Conservation (phyloP, 1,140 invertebrate genomes). For the Dendrolimus kikuchii region DNA sequence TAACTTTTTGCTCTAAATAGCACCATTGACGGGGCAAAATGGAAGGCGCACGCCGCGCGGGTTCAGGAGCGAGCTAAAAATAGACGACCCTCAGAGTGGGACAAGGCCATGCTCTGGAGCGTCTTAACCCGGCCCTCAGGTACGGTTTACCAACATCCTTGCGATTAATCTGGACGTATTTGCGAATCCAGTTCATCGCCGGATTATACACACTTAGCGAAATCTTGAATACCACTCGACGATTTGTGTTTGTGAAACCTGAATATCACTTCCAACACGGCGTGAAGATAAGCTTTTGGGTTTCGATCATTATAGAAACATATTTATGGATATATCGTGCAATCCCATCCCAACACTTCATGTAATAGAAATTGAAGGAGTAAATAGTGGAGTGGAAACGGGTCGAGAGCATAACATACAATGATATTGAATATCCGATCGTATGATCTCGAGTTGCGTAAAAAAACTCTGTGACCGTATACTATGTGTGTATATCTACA, state of each 20-base stretch:
- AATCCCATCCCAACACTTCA: too few relatives aligned
- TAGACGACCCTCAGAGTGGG: slow-evolving; percentile 49
- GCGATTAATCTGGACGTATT: slow-evolving; percentile 43
- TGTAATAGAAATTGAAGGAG: too few relatives aligned
- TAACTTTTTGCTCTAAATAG: slow-evolving; percentile 39
- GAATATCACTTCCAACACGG: too few relatives aligned
- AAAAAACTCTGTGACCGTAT: too few relatives aligned
- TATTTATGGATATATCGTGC: too few relatives aligned
- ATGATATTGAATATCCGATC: background rate
- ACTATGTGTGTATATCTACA: too few relatives aligned
- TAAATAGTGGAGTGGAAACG: too few relatives aligned
- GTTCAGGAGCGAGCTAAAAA: slow-evolving; percentile 39
- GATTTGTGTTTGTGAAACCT: too few relatives aligned
- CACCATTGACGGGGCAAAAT: slow-evolving; percentile 32
- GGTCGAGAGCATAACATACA: too few relatives aligned
- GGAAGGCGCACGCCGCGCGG: slow-evolving; percentile 20
- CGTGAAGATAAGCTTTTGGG: too few relatives aligned
- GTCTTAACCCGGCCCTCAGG: slow-evolving; percentile 34
- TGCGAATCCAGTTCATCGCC: slow-evolving; percentile 21
- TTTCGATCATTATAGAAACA: too few relatives aligned
- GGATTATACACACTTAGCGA: slow-evolving; percentile 24
- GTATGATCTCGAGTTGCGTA: too few relatives aligned
- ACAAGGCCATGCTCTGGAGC: slow-evolving; percentile 38
- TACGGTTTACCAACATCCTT: slow-evolving; percentile 41
- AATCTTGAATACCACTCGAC: slow-evolving; percentile 16